Evolutionary conservation across 2,797 vertebrate species (phyloP).

Genomic region (Echiichthys vipera): DNA sequence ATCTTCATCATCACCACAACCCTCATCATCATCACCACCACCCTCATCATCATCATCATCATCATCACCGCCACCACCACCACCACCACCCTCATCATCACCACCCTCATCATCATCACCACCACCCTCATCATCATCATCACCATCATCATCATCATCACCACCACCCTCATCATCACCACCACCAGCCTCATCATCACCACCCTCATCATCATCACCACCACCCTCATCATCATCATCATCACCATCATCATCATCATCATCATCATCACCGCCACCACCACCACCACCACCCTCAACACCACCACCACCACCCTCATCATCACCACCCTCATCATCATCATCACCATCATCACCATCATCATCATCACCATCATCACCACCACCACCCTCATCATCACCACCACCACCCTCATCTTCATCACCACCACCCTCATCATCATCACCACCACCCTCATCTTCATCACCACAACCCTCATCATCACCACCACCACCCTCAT

Average conservation of each 20-base stretch:
- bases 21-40: background rate
- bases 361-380: background rate
- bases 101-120: background rate
- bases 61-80: background rate
- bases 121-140: background rate
- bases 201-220: background rate
- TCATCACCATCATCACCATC: background rate
- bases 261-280: too few species aligned
- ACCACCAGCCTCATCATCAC: background rate
- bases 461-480: background rate
- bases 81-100: background rate
- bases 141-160: background rate
- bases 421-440: background rate
- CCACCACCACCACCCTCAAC: background rate
- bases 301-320: background rate
- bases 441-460: too few species aligned
- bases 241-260: background rate
- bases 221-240: background rate
- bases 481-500: background rate
- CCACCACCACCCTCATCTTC: background rate
- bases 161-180: background rate
- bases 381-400: background rate
- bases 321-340: background rate
- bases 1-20: fast-evolving
- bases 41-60: background rate